Percentiles rank a stretch among this genome's conserved stretches.
Evolutionary conservation across 1,140 invertebrate species (phyloP).

Genomic region (Apolygus lucorum): DNA sequence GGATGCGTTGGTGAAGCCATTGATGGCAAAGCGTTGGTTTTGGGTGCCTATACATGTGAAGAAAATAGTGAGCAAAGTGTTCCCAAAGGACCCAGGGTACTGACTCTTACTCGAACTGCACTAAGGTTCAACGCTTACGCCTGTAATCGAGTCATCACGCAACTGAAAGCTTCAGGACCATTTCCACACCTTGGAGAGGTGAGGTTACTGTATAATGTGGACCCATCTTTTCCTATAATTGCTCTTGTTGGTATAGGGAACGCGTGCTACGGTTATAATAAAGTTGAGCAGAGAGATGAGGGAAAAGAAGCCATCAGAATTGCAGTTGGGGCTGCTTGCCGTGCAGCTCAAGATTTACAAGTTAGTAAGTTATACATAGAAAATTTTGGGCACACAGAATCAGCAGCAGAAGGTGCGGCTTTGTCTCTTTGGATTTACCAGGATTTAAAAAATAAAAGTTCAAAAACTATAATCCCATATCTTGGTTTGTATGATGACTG

Average conservation of each 20-base stretch:
- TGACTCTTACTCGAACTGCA: constrained; percentile 26
- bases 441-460: constrained; percentile 38
- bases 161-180: constrained; percentile 23
- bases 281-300: constrained; percentile 57
- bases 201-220: constrained; percentile 52
- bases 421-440: constrained; percentile 57
- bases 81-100: not conserved
- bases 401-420: constrained; percentile 61
- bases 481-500: constrained; percentile 35
- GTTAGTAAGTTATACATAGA: constrained; percentile 59
- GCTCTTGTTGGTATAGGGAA: constrained; percentile 63
- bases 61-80: constrained; percentile 1
- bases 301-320: constrained; percentile 55
- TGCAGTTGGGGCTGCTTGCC: constrained; percentile 54
- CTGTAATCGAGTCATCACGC: constrained; percentile 22
- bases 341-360: constrained; percentile 46
- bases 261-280: constrained; percentile 46
- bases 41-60: constrained; percentile 9
- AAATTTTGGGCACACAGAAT: constrained; percentile 58
- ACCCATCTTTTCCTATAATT: constrained; percentile 50
- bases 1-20: constrained; percentile 18
- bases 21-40: constrained; percentile 24
- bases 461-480: constrained; percentile 26
- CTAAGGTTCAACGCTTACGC: constrained; percentile 22
- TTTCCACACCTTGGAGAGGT: constrained; percentile 47